These are phyloP conservation scores for Hirudo medicinalis DNA, from an alignment of 1,140 invertebrate genomes.

Conservation along the genomic window DNA sequence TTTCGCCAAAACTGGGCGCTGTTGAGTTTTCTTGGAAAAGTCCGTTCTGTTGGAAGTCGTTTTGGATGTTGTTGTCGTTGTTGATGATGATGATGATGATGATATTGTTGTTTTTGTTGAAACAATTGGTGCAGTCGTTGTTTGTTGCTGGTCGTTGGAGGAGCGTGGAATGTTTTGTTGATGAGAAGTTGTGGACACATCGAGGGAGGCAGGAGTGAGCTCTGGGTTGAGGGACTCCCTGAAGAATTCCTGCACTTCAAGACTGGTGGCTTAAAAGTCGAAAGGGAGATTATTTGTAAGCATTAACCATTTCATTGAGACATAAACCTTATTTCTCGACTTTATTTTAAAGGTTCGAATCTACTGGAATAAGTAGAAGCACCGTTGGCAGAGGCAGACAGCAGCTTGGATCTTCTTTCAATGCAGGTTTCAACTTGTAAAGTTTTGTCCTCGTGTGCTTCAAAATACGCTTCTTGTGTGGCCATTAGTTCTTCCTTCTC, in stretches of 20 bases:
- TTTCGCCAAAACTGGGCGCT: conserved; percentile 1
- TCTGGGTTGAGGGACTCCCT: conserved; percentile 9
- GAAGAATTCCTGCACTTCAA: conserved; percentile 17
- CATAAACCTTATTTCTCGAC: too few species aligned
- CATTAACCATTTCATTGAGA: too few species aligned
- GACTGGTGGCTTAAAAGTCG: conserved; percentile 3
- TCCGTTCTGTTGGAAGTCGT: neutral
- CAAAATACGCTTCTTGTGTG: too few species aligned
- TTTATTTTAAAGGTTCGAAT: too few species aligned
- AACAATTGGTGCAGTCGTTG: neutral
- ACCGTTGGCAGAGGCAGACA: too few species aligned
- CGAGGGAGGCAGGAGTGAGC: conserved; percentile 9
- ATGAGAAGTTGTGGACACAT: neutral
- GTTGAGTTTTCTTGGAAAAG: neutral
- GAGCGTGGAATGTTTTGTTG: neutral
- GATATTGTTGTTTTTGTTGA: neutral
- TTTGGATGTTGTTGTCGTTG: neutral
- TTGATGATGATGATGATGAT: neutral
- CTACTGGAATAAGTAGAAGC: too few species aligned
- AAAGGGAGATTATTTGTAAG: neutral
- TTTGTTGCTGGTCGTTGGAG: neutral
- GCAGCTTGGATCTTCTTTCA: too few species aligned
- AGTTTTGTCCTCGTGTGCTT: too few species aligned
- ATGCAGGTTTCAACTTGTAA: too few species aligned
- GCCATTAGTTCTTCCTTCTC: neutral